Conservation (phyloP, 2,888 invertebrate species). For the Himalopsyche kuldschensis region DNA sequence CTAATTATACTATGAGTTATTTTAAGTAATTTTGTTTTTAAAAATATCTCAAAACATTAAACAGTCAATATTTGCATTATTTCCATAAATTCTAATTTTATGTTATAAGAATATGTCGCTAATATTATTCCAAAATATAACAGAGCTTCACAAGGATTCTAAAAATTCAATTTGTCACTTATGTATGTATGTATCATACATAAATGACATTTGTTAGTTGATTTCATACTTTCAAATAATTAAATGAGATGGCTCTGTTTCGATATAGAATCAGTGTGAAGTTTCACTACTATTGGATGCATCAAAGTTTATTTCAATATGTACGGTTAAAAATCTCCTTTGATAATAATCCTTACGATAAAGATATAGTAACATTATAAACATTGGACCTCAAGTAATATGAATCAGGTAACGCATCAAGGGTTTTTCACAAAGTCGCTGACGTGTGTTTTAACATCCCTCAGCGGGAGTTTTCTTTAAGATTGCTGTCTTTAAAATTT, state of each 20-base stretch:
- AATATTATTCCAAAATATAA: not conserved
- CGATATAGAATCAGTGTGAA: not conserved
- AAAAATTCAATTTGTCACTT: not conserved
- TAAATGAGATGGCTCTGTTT: not conserved
- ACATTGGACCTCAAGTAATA: slow-evolving; percentile 62
- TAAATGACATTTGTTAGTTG: no score
- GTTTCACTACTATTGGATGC: not conserved
- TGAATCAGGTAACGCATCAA: slow-evolving; percentile 56
- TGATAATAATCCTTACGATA: slow-evolving; percentile 5
- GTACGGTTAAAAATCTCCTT: not conserved
- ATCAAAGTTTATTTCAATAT: not conserved
- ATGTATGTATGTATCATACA: no score
- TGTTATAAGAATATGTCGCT: not conserved
- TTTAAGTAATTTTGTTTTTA: slow-evolving; percentile 4
- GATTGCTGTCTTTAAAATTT: not conserved
- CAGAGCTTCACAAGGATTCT: not conserved
- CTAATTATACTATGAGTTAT: slow-evolving; percentile 8
- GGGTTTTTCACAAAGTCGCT: slow-evolving; percentile 28
- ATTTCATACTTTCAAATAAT: no score
- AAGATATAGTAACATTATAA: slow-evolving; percentile 41
- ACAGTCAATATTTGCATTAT: slow-evolving; percentile 26
- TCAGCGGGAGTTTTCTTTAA: not conserved
- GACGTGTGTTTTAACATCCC: not conserved
- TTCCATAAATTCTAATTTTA: slow-evolving; percentile 17
- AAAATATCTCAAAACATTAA: slow-evolving; percentile 26